Evolutionary conservation across 2,113 vertebrate genomes (phyloP).

Genomic region (Phalacrocorax aristotelis): DNA sequence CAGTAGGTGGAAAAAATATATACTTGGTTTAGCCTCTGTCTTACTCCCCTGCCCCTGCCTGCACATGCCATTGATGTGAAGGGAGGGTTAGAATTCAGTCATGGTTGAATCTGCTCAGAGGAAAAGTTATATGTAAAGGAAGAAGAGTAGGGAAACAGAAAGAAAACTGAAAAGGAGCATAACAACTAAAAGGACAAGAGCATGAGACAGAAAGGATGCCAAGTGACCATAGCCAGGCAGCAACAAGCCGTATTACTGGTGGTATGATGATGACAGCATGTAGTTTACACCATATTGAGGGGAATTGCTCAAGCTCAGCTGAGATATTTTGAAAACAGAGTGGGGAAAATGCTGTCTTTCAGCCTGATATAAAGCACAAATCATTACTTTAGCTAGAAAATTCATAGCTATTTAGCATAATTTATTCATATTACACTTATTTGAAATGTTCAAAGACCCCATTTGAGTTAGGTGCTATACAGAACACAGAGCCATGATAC

Average conservation of each 20-base stretch:
- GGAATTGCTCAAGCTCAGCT: background rate
- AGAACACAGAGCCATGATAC: background rate
- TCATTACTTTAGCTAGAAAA: background rate
- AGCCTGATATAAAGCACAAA: background rate
- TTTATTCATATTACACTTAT: background rate
- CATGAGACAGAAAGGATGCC: background rate
- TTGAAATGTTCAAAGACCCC: background rate
- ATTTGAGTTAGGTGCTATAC: background rate
- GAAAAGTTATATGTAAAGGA: background rate
- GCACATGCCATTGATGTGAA: background rate
- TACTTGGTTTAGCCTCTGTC: background rate
- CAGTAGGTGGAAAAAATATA: background rate
- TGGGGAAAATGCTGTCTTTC: background rate
- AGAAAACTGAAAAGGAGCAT: background rate
- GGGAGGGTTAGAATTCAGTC: background rate
- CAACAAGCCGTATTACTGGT: background rate
- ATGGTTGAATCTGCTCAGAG: background rate
- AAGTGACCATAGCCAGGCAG: background rate
- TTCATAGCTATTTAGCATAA: background rate
- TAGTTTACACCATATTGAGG: background rate
- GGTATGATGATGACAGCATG: background rate
- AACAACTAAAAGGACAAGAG: background rate
- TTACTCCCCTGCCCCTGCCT: background rate
- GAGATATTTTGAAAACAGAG: background rate
- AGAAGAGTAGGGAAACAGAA: background rate